Evolutionary conservation across 2,797 vertebrate species (phyloP), one percentile per base, ranked within the genome.

Genomic region (Yasuhikotakia modesta): DNA sequence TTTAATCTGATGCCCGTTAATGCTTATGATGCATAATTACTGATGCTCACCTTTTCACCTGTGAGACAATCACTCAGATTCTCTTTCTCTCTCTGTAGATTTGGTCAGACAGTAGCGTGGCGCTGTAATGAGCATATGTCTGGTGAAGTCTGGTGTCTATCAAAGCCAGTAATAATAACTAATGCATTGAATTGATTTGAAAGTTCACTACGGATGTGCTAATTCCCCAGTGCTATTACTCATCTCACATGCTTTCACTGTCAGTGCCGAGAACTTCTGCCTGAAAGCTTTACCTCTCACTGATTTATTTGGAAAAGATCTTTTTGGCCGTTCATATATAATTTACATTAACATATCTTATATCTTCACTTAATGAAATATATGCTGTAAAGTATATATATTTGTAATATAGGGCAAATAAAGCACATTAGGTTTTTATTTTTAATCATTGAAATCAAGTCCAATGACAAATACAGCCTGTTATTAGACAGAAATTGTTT

Each of bases 151-250:
- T 74, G 78, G 71, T 80, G 83, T 84, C 83, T 79, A 84, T 86
- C 84, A 87, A 85, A 87, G 81, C 61, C 61, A 19, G 66, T 70
- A 64, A 79, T 79, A 76, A 86, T 85, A 85, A 86, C 77, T 82
- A 81, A 86, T 88, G 82, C 84, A 83, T 78, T 48, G 71, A 80
- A 86, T 82, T 85, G 80, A 85, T 85, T 86, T 81, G 77, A 80
- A 80, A 81, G 79, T 79, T 81, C 79, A 84, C 76, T 35, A 27
- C 66, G 73, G 77, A 82, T 65, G 22, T 64, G 66, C 57, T 75
- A 78, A 80, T 76, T 81, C 78, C 80, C 66, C 2, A 12, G 68
- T 76, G 70, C 57, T 27, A 12, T 76, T 76, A 64, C 66, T 75
- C 70, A 8, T 45, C 60, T 76, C 61, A 32, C 52, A 52, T 58